These are phyloP conservation scores for Vandiemenella viatica DNA, from an alignment of 2,888 invertebrate species.

Conservation along the genomic window DNA sequence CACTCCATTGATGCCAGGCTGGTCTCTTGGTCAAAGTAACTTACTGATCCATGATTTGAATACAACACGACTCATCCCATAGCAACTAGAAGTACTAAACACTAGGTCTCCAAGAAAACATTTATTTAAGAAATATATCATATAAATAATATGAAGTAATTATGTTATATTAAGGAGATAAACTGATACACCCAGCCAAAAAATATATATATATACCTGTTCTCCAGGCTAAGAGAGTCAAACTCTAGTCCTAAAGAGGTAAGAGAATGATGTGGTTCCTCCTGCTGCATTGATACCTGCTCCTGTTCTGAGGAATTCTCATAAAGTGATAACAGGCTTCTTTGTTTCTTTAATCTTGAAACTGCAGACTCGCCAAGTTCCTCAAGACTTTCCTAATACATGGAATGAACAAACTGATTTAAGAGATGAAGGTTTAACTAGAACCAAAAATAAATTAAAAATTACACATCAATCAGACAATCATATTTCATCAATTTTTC, in stretches of 20 bases:
- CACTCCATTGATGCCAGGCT: no score
- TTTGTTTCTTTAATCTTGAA: constrained; percentile 16
- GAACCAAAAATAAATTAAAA: neutral
- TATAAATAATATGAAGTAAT: no score
- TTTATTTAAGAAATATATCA: no score
- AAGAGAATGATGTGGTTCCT: neutral
- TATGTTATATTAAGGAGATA: no score
- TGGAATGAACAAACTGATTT: neutral
- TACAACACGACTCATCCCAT: no score
- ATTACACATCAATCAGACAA: neutral
- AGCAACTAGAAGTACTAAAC: no score
- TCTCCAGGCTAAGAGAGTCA: constrained; percentile 18
- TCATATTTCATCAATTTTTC: constrained; percentile 1
- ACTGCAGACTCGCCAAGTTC: constrained; percentile 19
- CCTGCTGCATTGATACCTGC: constrained; percentile 5
- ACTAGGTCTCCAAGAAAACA: no score
- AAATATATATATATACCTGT: no score
- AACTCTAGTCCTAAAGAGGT: constrained; percentile 18
- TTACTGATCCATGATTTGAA: no score
- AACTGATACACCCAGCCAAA: no score
- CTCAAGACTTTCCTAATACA: constrained; percentile 20
- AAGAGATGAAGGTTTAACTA: neutral
- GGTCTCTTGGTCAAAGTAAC: no score
- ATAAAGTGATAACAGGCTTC: constrained; percentile 16
- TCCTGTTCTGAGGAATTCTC: constrained; percentile 10